Conservation (phyloP, 64 coral and sea anemone genomes). For the Orbicella faveolata region DNA sequence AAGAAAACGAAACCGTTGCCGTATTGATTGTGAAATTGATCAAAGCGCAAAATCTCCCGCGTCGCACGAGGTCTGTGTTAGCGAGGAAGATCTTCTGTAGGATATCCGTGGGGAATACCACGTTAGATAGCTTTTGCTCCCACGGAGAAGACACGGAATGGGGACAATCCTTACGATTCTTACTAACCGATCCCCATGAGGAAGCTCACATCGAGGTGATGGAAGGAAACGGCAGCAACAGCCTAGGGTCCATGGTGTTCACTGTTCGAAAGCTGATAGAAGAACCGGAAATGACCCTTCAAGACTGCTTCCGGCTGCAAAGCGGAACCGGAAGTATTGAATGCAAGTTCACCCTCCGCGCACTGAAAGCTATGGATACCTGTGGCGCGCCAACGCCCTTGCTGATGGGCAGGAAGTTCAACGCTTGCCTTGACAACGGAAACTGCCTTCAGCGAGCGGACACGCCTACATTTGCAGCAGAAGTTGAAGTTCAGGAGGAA, state of each 20-base stretch:
- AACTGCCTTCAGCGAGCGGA: neutral
- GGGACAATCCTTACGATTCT: conserved; percentile 81
- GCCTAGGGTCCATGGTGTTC: conserved; percentile 63
- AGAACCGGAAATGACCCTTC: conserved; percentile 58
- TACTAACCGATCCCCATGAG: conserved; percentile 78
- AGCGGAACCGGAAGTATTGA: neutral
- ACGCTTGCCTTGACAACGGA: neutral
- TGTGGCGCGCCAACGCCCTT: neutral
- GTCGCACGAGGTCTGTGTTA: conserved; percentile 12
- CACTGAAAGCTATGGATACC: conserved; percentile 43
- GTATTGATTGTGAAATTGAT: conserved; percentile 85
- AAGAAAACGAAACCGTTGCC: conserved; percentile 51
- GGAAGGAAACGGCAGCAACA: conserved; percentile 68
- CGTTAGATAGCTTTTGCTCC: conserved; percentile 57
- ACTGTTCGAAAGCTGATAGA: conserved; percentile 65
- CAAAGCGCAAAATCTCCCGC: conserved; percentile 68
- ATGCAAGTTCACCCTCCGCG: conserved; percentile 58
- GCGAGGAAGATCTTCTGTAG: conserved; percentile 72
- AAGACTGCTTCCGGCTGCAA: conserved; percentile 60
- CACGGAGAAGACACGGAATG: conserved; percentile 61
- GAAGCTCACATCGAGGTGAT: conserved; percentile 71
- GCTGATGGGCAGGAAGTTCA: neutral
- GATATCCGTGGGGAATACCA: conserved; percentile 60
- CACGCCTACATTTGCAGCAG: conserved; percentile 1
- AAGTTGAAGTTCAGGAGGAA: neutral